phyloP scores from a whole-genome alignment of 2,888 invertebrate genomes.

The Protula sp. region DNA sequence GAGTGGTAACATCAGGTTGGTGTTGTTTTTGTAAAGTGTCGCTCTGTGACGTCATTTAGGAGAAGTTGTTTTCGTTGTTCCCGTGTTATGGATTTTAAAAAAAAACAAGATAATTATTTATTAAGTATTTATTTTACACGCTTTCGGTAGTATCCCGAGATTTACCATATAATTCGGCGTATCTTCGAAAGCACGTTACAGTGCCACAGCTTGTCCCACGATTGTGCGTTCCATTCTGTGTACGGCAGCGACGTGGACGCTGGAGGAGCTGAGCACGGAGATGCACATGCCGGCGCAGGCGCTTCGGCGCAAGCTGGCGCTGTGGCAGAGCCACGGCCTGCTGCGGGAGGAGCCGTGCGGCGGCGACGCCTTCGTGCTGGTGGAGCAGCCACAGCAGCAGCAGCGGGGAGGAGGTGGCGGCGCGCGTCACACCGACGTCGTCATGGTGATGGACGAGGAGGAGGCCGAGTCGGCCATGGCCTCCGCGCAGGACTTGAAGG shows the following conservation, averaged over 20 bases:
- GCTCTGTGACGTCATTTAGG: too few species aligned
- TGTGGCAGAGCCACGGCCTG: conserved; percentile 91
- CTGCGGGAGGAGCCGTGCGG: conserved; percentile 72
- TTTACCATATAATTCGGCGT: too few species aligned
- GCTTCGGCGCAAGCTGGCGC: conserved; percentile 78
- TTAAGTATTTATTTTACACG: too few species aligned
- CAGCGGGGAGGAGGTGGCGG: conserved; percentile 34
- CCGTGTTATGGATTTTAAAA: too few species aligned
- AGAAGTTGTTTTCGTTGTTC: too few species aligned
- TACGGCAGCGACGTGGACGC: conserved; percentile 74
- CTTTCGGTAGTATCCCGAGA: too few species aligned
- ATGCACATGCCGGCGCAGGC: conserved; percentile 84
- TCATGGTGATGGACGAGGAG: conserved; percentile 68
- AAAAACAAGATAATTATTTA: too few species aligned
- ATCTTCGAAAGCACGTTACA: too few species aligned
- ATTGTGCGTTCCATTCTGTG: too few species aligned
- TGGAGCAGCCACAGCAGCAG: conserved; percentile 54
- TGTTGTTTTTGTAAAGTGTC: too few species aligned
- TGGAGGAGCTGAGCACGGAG: conserved; percentile 77
- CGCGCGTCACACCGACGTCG: conserved; percentile 2
- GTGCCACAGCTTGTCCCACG: too few species aligned
- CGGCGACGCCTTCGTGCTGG: conserved; percentile 64
- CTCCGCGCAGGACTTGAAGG: conserved; percentile 86
- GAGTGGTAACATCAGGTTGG: too few species aligned
- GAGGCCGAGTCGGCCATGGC: conserved; percentile 92